A percentile compares a stretch with the other conserved stretches of the same genome.
Evolutionary conservation across 2,888 invertebrate species (phyloP).

Genomic region (Schizaphis graminum): DNA sequence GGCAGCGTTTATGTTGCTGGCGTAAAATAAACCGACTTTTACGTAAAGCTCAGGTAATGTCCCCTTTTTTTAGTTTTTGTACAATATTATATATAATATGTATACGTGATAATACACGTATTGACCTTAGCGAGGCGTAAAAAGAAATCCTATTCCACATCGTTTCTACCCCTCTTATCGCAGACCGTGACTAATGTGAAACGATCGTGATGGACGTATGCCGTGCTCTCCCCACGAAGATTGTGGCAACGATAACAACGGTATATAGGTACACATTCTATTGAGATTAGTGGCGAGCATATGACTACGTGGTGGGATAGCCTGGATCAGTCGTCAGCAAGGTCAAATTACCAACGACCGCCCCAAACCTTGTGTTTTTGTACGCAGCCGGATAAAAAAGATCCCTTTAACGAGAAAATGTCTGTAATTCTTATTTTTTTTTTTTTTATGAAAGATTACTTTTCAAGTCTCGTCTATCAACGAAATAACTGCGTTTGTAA

Average conservation of each 20-base stretch:
- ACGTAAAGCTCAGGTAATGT: conserved; percentile 44
- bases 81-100: not conserved
- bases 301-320: conserved; percentile 20
- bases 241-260: conserved; percentile 47
- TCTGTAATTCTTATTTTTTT: not conserved
- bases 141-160: conserved; percentile 20
- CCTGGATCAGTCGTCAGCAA: conserved; percentile 47
- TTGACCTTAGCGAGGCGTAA: conserved; percentile 49
- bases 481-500: not conserved
- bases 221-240: conserved; percentile 13
- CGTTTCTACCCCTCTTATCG: conserved; percentile 18
- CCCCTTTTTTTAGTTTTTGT: not conserved
- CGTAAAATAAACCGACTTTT: conserved; percentile 36
- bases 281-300: conserved; percentile 48
- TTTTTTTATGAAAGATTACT: conserved; percentile 10
- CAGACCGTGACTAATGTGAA: conserved; percentile 61
- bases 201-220: conserved; percentile 55
- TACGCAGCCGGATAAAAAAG: conserved; percentile 23
- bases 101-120: not conserved
- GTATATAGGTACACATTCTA: conserved; percentile 15
- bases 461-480: conserved; percentile 22
- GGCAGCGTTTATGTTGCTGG: not conserved
- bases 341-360: conserved; percentile 23
- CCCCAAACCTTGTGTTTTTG: conserved; percentile 31
- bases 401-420: conserved; percentile 31